phyloP scores from a whole-genome alignment of 2,113 vertebrate species.

The Muntiacus muntjak region DNA sequence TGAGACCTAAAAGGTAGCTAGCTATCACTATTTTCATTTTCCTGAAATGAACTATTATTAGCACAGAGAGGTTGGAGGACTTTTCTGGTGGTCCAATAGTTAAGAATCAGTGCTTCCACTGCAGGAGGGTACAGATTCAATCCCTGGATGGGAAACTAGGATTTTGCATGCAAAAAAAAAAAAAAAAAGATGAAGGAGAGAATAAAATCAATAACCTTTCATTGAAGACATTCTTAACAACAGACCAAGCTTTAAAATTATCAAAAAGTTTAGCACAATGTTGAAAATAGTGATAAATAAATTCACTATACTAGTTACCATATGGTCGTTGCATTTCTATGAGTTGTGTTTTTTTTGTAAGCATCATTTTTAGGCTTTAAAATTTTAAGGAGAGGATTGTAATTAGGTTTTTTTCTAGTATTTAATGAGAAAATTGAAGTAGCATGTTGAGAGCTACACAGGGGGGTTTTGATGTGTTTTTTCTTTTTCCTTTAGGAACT shows the following conservation, averaged over 20 bases:
- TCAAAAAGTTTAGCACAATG: background rate
- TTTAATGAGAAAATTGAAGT: background rate
- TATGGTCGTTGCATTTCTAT: background rate
- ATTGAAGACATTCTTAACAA: background rate
- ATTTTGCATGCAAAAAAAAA: background rate
- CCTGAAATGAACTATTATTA: background rate
- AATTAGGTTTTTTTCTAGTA: background rate
- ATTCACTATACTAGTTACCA: background rate
- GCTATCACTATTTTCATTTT: background rate
- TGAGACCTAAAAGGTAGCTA: background rate
- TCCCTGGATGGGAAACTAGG: background rate
- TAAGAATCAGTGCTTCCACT: background rate
- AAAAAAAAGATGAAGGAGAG: background rate
- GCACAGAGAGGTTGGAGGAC: background rate
- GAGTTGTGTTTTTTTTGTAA: background rate
- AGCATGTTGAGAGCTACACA: background rate
- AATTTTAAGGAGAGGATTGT: background rate
- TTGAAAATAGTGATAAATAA: background rate
- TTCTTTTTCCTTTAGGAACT: background rate
- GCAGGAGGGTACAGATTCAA: background rate
- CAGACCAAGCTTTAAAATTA: background rate
- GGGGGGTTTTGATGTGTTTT: background rate
- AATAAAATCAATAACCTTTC: background rate
- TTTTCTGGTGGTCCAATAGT: background rate
- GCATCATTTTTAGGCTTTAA: background rate